Conservation (phyloP, 1,140 invertebrate species). For the Pseudomyrmex flavicornis region DNA sequence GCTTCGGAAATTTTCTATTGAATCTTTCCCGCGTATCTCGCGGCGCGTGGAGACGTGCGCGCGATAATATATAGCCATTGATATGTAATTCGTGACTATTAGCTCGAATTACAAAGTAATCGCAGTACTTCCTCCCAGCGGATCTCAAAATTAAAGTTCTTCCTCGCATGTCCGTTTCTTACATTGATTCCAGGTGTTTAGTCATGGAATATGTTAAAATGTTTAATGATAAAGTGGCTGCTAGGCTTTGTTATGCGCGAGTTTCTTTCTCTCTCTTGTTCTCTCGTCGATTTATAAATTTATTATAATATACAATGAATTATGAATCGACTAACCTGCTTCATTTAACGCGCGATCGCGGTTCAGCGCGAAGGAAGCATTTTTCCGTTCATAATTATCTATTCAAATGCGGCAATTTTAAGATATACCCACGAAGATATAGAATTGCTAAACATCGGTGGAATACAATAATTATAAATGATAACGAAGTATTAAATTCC, state of each 20-base stretch:
- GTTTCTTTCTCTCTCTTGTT: not conserved
- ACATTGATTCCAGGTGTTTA: not conserved
- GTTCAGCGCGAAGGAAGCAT: conserved; percentile 7
- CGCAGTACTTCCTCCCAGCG: not conserved
- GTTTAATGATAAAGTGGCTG: not conserved
- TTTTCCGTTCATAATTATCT: conserved; percentile 34
- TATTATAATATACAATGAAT: conserved; percentile 39
- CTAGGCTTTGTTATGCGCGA: not conserved
- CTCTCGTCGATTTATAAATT: conserved; percentile 29
- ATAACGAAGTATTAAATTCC: conserved; percentile 49
- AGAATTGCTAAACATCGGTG: conserved; percentile 39
- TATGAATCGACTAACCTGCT: conserved; percentile 31
- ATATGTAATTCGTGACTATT: conserved; percentile 33
- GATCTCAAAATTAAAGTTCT: conserved; percentile 5
- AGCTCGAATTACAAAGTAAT: not conserved
- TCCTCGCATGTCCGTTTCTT: not conserved
- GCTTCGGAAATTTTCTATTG: conserved; percentile 12
- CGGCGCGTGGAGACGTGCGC: conserved; percentile 23
- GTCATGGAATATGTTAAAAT: not conserved
- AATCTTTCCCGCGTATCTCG: not conserved
- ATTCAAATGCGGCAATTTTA: conserved; percentile 14
- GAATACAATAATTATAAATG: conserved; percentile 49
- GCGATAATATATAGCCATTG: conserved; percentile 22
- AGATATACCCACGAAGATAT: conserved; percentile 1
- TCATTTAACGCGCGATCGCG: conserved; percentile 12